A percentile compares a stretch with the other conserved stretches of the same genome.
Conservation (phyloP, 2,113 vertebrate genomes). For the Stictonetta naevosa region DNA sequence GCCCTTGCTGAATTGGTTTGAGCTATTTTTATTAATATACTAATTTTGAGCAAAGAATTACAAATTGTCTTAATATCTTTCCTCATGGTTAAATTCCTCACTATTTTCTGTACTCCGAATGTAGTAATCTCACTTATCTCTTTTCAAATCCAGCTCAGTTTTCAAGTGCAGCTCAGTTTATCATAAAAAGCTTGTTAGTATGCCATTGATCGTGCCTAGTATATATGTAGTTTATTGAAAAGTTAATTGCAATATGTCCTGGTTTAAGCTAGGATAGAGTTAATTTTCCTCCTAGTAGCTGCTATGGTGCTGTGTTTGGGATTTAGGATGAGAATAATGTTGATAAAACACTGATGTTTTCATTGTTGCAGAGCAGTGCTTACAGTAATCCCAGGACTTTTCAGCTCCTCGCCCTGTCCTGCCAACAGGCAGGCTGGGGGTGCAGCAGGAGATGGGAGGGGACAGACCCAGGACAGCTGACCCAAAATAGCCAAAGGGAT, state of each 20-base stretch:
- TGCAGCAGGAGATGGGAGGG: no score
- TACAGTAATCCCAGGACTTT: no score
- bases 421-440: no score
- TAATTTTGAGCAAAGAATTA: neutral
- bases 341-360: no score
- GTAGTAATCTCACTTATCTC: neutral
- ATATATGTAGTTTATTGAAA: neutral
- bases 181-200: neutral
- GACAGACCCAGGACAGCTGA: no score
- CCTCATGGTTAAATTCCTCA: fast-evolving
- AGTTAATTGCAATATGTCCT: neutral
- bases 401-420: no score
- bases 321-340: no score
- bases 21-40: neutral
- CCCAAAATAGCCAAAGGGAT: no score
- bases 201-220: neutral
- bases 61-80: neutral
- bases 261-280: no score
- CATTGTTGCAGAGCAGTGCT: no score
- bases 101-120: neutral
- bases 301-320: no score
- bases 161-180: neutral
- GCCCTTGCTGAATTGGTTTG: neutral
- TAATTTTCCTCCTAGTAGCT: no score
- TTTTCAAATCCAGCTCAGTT: neutral